phyloP scores from a whole-genome alignment of 2,888 invertebrate species.

The Drosophila helvetica region DNA sequence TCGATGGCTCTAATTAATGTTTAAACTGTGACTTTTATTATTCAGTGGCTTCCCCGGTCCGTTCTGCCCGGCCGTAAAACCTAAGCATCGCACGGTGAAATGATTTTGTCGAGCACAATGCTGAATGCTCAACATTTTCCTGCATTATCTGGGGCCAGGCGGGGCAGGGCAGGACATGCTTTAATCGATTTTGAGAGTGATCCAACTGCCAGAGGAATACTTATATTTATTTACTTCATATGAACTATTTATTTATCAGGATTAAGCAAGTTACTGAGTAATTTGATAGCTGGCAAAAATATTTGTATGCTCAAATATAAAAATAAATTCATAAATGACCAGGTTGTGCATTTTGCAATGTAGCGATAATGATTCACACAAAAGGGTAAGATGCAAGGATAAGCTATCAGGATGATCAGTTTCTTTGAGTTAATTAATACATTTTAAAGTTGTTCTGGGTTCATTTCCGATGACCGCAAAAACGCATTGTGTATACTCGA shows the following conservation, averaged over 20 bases:
- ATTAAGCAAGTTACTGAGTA: neutral
- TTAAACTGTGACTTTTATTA: conserved; percentile 74
- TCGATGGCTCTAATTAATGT: conserved; percentile 80
- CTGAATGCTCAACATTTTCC: conserved; percentile 7
- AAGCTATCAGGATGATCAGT: too few relatives aligned
- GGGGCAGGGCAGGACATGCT: neutral
- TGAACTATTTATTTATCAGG: neutral
- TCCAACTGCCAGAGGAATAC: too few relatives aligned
- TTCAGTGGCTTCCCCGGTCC: conserved; percentile 40
- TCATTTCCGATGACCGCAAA: neutral
- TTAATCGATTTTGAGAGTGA: neutral
- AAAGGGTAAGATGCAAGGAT: too few relatives aligned
- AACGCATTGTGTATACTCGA: conserved; percentile 14
- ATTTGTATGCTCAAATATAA: too few relatives aligned
- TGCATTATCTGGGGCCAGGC: neutral
- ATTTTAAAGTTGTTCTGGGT: neutral
- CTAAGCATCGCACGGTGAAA: conserved; percentile 23
- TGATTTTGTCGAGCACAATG: conserved; percentile 19
- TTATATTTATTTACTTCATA: too few relatives aligned
- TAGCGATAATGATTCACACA: too few relatives aligned
- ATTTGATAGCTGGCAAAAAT: neutral
- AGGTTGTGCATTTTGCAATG: too few relatives aligned
- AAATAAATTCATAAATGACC: too few relatives aligned
- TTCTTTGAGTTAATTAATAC: neutral
- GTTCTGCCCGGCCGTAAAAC: conserved; percentile 42